Conservation (phyloP, 2,888 invertebrate genomes). For the Agrochola lota region DNA sequence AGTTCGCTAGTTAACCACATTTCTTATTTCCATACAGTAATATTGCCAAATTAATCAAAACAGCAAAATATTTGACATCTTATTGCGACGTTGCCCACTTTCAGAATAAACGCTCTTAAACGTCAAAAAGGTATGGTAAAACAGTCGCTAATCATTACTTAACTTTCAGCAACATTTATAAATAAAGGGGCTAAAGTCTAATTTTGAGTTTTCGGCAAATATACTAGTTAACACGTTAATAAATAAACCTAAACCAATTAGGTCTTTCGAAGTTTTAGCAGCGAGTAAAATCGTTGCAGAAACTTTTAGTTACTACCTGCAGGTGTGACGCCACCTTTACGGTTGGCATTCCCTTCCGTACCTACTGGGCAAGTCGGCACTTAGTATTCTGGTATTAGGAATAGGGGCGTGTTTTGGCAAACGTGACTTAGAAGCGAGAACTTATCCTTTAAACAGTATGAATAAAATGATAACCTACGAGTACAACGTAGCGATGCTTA, state of each 20-base stretch:
- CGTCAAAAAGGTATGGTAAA: no score
- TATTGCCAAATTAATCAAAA: no score
- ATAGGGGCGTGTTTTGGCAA: slow-evolving; percentile 51
- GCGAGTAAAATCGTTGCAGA: neutral
- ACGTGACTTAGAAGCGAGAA: slow-evolving; percentile 40
- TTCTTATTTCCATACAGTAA: no score
- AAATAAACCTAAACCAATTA: no score
- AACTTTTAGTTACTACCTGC: neutral
- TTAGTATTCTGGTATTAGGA: slow-evolving; percentile 60
- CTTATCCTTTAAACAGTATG: slow-evolving; percentile 8
- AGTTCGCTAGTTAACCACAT: no score
- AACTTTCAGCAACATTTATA: neutral
- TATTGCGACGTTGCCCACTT: no score
- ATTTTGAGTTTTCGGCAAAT: neutral
- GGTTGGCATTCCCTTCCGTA: slow-evolving; percentile 48
- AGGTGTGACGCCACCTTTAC: slow-evolving; percentile 32
- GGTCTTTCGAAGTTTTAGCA: neutral
- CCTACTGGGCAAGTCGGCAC: slow-evolving; percentile 27
- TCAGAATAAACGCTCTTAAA: no score
- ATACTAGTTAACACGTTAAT: no score
- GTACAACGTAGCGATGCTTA: neutral
- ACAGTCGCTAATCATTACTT: neutral
- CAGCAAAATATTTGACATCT: no score
- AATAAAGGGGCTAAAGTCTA: neutral
- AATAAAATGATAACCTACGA: neutral